phyloP scores from a whole-genome alignment of 1,140 invertebrate species.

The Episyrphus balteatus region DNA sequence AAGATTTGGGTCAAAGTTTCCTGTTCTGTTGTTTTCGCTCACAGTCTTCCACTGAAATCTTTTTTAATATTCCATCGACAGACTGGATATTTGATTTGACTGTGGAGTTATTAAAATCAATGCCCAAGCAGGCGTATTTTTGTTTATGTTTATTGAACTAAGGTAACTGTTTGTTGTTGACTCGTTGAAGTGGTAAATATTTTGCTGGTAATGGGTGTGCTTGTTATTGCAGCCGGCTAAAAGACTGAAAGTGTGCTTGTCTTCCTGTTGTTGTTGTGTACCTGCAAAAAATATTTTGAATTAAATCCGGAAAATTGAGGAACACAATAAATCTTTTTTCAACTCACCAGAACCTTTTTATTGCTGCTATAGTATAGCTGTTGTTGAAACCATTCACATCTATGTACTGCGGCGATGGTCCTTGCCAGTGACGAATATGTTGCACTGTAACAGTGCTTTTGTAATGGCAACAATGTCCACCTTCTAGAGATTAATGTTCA shows the following conservation, averaged over 20 bases:
- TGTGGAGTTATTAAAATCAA: too few species aligned
- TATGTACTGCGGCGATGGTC: slow-evolving; percentile 13
- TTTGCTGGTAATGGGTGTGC: slow-evolving; percentile 37
- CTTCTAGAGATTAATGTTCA: not conserved
- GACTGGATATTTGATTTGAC: too few species aligned
- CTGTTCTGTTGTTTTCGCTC: too few species aligned
- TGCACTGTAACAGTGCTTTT: slow-evolving; percentile 6
- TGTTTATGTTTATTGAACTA: too few species aligned
- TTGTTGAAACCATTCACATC: slow-evolving; percentile 35
- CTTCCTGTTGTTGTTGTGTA: slow-evolving; percentile 42
- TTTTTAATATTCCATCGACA: too few species aligned
- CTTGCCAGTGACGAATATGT: slow-evolving; percentile 14
- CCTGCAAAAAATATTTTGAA: not conserved
- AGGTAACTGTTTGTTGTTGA: slow-evolving; percentile 25
- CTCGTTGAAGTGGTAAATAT: slow-evolving; percentile 32
- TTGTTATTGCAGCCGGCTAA: slow-evolving; percentile 53
- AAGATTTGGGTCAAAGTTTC: too few species aligned
- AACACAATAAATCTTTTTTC: too few species aligned
- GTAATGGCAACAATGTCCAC: not conserved
- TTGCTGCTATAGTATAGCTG: slow-evolving; percentile 45
- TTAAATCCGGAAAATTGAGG: too few species aligned
- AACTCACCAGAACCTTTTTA: not conserved
- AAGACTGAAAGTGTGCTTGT: slow-evolving; percentile 56
- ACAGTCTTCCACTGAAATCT: too few species aligned
- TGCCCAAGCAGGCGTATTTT: too few species aligned